Base-by-base conservation (phyloP, 2,113 vertebrate genomes). In the Tachycineta bicolor region DNA sequence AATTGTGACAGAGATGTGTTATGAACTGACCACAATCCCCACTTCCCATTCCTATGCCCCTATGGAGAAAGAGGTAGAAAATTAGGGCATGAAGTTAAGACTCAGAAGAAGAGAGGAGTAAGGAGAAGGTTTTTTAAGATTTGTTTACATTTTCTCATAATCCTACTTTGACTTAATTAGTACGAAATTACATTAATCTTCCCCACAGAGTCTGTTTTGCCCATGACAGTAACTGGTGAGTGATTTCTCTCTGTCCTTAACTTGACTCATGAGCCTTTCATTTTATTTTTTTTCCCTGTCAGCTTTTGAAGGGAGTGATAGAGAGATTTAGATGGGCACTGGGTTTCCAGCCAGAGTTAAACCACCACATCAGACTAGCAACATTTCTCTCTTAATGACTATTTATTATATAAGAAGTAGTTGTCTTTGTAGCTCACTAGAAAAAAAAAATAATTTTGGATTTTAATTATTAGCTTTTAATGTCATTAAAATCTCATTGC, bases 211-310 rank as follows among this genome's bases (percentile, higher is more conserved):
- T n/a, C 7, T 47, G 5, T n/a, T 55, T 62, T 83, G 21, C 5
- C n/a, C 14, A 33, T 47, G 5, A 34, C 7, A n/a, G 20, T 46
- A n/a, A 46, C 4, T 7, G 21, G 6, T 25, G 17, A 41, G 17
- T 21, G n/a, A 43, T 14, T 33, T 60, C 4, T 60, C 11, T 24
- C 33, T 46, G 33, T 28, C 23, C 14, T 88, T 60, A 68, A 29
- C 28, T 47, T n/a, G 17, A 47, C 6, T 39, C 17, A 31, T 0
- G 1, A 47, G 14, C 0, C 17, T 68, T 76, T 41, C 13, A 41
- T 11, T 53, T 10, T 26, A 25, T n/a, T 53, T 75, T 60, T 75
- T 2, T 3, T 29, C 11, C 16, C 34, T 11, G 46, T 20, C 24
- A 41, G 8, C 9, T 68, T 28, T 55, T 28, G 24, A 29, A 46